phyloP scores from a whole-genome alignment of 2,113 vertebrate species.

The Nicator chloris region DNA sequence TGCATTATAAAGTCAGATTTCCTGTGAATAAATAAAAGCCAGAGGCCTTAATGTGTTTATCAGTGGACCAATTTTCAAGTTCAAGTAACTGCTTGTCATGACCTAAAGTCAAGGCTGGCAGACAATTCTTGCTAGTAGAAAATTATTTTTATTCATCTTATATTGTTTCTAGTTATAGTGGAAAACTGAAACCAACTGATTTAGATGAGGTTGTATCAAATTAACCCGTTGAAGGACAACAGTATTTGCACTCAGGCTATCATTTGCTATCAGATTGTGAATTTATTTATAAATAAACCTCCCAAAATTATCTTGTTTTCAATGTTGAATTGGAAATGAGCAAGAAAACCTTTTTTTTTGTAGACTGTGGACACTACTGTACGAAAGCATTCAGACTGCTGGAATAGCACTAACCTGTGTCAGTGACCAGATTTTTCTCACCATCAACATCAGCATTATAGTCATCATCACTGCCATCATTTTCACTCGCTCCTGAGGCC shows the following conservation, averaged over 20 bases:
- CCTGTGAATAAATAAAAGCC: background rate
- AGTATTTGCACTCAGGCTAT: background rate
- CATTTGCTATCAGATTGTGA: background rate
- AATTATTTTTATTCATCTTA: background rate
- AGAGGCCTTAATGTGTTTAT: background rate
- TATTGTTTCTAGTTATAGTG: background rate
- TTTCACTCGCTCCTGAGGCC: background rate
- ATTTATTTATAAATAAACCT: background rate
- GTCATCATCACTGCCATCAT: background rate
- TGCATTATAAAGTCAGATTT: background rate
- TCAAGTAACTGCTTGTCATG: background rate
- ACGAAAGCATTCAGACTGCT: background rate
- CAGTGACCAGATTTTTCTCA: background rate
- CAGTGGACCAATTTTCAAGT: background rate
- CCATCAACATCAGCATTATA: background rate
- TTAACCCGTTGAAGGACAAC: background rate
- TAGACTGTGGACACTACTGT: background rate
- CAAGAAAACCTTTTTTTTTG: background rate
- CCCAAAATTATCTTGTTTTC: background rate
- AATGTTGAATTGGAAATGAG: background rate
- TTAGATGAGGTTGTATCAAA: background rate
- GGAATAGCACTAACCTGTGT: slow-evolving; percentile 42
- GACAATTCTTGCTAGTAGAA: background rate
- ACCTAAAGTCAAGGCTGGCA: background rate
- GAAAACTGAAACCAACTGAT: background rate